A percentile compares a stretch with the other conserved stretches of the same genome.
phyloP scores from a whole-genome alignment of 1,140 invertebrate species.

The Nixonia krombeini region DNA sequence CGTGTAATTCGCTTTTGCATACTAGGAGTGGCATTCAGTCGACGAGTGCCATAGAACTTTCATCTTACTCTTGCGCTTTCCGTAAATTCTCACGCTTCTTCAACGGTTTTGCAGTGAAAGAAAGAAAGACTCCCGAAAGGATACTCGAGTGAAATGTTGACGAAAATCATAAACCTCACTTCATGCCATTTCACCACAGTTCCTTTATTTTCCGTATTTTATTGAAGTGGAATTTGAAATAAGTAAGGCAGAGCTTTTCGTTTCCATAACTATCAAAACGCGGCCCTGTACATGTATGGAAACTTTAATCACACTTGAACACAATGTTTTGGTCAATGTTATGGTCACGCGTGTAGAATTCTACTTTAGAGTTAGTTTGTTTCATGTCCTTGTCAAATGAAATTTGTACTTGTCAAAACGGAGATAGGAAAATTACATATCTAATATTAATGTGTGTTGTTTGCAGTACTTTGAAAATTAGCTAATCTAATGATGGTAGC shows the following conservation, averaged over 20 bases:
- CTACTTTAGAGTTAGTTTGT: no score
- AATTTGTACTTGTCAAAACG: no score
- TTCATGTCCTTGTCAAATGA: no score
- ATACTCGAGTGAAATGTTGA: constrained; percentile 43
- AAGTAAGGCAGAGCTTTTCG: constrained; percentile 18
- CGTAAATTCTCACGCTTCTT: constrained; percentile 29
- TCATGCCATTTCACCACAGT: constrained; percentile 21
- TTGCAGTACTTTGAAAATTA: no score
- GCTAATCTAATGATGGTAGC: no score
- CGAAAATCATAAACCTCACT: constrained; percentile 41
- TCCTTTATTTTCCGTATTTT: constrained; percentile 12
- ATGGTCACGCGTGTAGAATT: no score
- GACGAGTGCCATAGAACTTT: constrained; percentile 2
- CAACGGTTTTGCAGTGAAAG: constrained; percentile 8
- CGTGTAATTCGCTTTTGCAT: neutral
- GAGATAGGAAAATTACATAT: no score
- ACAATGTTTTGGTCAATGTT: no score
- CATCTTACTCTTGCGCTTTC: constrained; percentile 13
- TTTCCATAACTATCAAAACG: no score
- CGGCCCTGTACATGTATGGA: no score
- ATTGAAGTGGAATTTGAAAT: constrained; percentile 28
- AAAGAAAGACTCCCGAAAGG: constrained; percentile 11
- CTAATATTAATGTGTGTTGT: no score
- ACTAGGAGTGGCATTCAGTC: constrained; percentile 18
- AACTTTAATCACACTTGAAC: no score